phyloP scores from a whole-genome alignment of 1,140 invertebrate species.

The Hyphantria cunea region DNA sequence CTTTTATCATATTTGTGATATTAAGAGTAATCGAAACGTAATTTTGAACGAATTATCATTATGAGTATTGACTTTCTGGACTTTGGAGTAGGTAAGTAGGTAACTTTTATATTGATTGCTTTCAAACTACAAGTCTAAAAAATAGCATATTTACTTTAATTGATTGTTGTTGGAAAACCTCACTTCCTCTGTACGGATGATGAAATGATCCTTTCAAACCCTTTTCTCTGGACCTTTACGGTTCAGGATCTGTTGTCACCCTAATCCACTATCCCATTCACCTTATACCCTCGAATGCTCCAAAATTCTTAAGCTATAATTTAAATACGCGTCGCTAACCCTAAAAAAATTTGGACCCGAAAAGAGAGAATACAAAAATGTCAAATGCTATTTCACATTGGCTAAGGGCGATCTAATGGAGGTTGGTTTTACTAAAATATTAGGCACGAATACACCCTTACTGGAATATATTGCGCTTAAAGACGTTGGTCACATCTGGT shows the following conservation, averaged over 20 bases:
- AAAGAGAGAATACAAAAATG: constrained; percentile 26
- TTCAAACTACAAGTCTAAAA: too few relatives aligned
- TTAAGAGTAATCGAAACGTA: too few relatives aligned
- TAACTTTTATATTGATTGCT: too few relatives aligned
- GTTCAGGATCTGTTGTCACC: neutral
- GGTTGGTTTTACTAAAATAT: constrained; percentile 16
- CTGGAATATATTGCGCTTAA: constrained; percentile 20
- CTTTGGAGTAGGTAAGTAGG: too few relatives aligned
- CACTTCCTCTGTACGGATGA: too few relatives aligned
- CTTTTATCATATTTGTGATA: too few relatives aligned
- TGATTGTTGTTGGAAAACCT: too few relatives aligned
- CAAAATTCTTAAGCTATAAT: neutral
- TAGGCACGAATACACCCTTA: constrained; percentile 8
- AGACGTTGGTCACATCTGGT: constrained; percentile 21
- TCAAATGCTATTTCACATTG: constrained; percentile 17
- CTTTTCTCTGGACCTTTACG: too few relatives aligned
- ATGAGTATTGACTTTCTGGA: too few relatives aligned
- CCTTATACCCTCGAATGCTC: neutral
- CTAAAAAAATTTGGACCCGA: constrained; percentile 5
- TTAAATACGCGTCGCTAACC: neutral
- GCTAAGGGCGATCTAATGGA: constrained; percentile 10
- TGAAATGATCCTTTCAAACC: too few relatives aligned
- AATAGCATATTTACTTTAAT: too few relatives aligned
- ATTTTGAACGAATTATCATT: too few relatives aligned
- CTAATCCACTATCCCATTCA: neutral